Conservation (phyloP, 2,888 invertebrate species). For the Auanema sp. region DNA sequence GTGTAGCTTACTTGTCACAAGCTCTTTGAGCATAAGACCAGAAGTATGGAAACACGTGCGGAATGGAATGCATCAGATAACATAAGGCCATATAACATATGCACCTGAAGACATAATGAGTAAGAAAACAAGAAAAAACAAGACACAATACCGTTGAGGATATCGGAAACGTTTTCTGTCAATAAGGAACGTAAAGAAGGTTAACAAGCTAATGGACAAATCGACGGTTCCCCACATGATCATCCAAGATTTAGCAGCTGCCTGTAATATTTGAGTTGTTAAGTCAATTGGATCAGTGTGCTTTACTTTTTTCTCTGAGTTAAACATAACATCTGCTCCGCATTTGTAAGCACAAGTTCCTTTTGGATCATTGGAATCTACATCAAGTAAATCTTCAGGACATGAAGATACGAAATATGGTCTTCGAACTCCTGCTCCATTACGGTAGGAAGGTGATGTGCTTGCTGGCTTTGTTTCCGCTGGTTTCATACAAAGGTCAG, state of each 20-base stretch:
- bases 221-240: slow-evolving; percentile 90
- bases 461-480: slow-evolving; percentile 13
- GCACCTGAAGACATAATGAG: slow-evolving; percentile 68
- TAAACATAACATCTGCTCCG: slow-evolving; percentile 67
- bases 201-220: slow-evolving; percentile 84
- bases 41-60: slow-evolving; percentile 73
- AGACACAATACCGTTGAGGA: slow-evolving; percentile 79
- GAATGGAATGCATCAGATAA: slow-evolving; percentile 88
- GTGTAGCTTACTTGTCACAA: slow-evolving; percentile 26
- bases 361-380: slow-evolving; percentile 52
- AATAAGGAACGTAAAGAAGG: slow-evolving; percentile 80
- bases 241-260: slow-evolving; percentile 75
- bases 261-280: slow-evolving; percentile 26
- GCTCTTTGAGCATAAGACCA: slow-evolving; percentile 32
- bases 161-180: slow-evolving; percentile 93
- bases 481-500: slow-evolving; percentile 77
- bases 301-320: slow-evolving; percentile 30
- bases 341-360: slow-evolving; percentile 56
- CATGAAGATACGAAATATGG: slow-evolving; percentile 39
- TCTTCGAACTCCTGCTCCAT: background rate
- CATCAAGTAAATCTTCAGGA: slow-evolving; percentile 54
- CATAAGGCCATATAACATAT: slow-evolving; percentile 95
- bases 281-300: background rate
- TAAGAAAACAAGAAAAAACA: background rate
- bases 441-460: too few species aligned